Evolutionary conservation across 2,113 vertebrate species (phyloP), one percentile per base, ranked within the genome.

Genomic region (Semnornis frantzii): DNA sequence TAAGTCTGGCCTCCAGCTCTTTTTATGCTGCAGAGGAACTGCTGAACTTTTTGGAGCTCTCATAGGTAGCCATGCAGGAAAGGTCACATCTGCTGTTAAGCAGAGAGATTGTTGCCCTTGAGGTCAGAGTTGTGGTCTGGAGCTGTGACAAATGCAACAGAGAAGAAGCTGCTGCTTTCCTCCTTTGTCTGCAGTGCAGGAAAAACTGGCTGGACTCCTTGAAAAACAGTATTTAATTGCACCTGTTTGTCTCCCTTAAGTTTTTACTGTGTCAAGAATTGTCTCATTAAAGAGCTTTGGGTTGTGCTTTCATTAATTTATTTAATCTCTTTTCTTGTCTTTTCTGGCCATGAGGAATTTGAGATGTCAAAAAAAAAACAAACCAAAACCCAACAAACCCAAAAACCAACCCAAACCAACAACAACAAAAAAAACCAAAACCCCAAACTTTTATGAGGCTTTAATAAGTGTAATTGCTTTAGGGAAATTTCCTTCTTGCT

Each of bases 51-150:
- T 4, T 39, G 60, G 50, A 88, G n/a, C 24, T 37, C 12, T 77
- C 13, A 3, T 8, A 31, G 33, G 33, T 27, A 74, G 20, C 52
- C 0, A 0, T n/a, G 52, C 37, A 59, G n/a, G 59, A 59, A 80
- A 59, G 34, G 55, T 50, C 50, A 28, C 44, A 24, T 55, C 64
- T 90, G 24, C 72, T 21, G 9, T 37, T 2, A 7, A 15, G 21
- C 2, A 57, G 42, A 59, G 37, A 16, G 12, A 5, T 18, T 62
- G 15, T 27, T 72, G 23, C 60, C 31, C 27, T 85, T 76, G 20
- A 55, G 4, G 18, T 71, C 8, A 11, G 44, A 48, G 46, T 15
- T 3, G 0, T 69, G 20, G 21, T 46, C 39, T 44, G 44, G 37
- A 73, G 10, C 50, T 69, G 63, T 74, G 46, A 33, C 8, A 58